phyloP scores from a whole-genome alignment of 2,888 invertebrate genomes.

The Ligdia adustata region DNA sequence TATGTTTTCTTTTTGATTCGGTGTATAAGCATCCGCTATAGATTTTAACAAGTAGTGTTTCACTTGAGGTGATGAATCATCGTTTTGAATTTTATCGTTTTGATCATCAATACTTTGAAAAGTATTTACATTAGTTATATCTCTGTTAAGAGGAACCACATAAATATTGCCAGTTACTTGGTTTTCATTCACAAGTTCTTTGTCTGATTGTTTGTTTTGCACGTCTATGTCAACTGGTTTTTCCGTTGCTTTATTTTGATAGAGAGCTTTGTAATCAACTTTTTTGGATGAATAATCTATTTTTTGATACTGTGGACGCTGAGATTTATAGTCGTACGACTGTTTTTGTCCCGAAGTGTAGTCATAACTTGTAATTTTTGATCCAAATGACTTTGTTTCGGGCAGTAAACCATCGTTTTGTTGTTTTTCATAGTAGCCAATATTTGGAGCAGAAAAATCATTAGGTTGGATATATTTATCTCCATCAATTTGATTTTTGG shows the following conservation, averaged over 20 bases:
- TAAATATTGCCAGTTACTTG: neutral
- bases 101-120: neutral
- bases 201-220: neutral
- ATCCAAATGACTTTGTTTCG: neutral
- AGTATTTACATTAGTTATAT: no score
- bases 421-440: slow-evolving; percentile 16
- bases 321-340: slow-evolving; percentile 46
- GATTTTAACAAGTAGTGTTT: slow-evolving; percentile 12
- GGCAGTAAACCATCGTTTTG: slow-evolving; percentile 14
- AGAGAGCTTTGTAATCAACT: slow-evolving; percentile 22
- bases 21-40: neutral
- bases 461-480: neutral
- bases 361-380: slow-evolving; percentile 4
- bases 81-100: neutral
- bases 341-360: slow-evolving; percentile 28
- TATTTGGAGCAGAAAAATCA: neutral
- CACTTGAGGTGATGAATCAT: slow-evolving; percentile 1
- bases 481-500: slow-evolving; percentile 34
- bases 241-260: slow-evolving; percentile 14
- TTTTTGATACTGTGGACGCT: slow-evolving; percentile 21
- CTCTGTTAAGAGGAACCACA: neutral
- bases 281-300: slow-evolving; percentile 20
- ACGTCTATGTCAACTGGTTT: slow-evolving; percentile 8
- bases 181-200: slow-evolving; percentile 4
- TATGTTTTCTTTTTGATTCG: neutral